Evolutionary conservation across 2,888 invertebrate species (phyloP).

Genomic region (Bursaphelenchus okinawaensis): DNA sequence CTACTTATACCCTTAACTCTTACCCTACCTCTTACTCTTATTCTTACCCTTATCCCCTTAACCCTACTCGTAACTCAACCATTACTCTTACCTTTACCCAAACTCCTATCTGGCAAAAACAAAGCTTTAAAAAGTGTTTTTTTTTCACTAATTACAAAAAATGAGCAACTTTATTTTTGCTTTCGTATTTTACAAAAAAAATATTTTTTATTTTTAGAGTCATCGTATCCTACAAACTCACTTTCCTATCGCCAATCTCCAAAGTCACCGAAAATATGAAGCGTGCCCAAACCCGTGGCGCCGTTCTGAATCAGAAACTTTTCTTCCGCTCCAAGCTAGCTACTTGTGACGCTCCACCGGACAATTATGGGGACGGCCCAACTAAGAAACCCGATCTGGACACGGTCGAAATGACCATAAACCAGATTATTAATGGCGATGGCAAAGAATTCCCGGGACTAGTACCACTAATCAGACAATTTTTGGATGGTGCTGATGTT

Average conservation of each 20-base stretch:
- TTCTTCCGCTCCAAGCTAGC: slow-evolving; percentile 74
- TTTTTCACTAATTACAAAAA: too few relatives aligned
- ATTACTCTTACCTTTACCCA: too few relatives aligned
- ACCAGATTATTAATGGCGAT: slow-evolving; percentile 90
- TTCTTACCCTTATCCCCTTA: too few relatives aligned
- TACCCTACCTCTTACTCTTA: too few relatives aligned
- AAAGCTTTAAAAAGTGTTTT: too few relatives aligned
- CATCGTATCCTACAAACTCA: slow-evolving; percentile 88
- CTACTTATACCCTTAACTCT: too few relatives aligned
- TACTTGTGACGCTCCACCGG: slow-evolving; percentile 51
- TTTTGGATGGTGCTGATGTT: slow-evolving; percentile 87
- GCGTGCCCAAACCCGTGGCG: slow-evolving; percentile 83
- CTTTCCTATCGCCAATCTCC: slow-evolving; percentile 86
- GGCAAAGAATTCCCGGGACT: slow-evolving; percentile 86
- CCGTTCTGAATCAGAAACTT: slow-evolving; percentile 76
- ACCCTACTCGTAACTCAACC: too few relatives aligned
- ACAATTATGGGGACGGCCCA: slow-evolving; percentile 36
- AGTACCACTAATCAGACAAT: slow-evolving; percentile 85
- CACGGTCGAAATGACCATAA: slow-evolving; percentile 74
- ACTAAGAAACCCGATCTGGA: slow-evolving; percentile 43
- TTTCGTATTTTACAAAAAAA: too few relatives aligned
- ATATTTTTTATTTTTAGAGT: slow-evolving; percentile 66
- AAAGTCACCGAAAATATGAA: slow-evolving; percentile 78
- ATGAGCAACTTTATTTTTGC: too few relatives aligned
- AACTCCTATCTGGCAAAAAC: too few relatives aligned